Percentiles rank a stretch among this genome's conserved stretches.
Evolutionary conservation across 2,888 invertebrate species (phyloP).

Genomic region (Spodoptera littoralis): DNA sequence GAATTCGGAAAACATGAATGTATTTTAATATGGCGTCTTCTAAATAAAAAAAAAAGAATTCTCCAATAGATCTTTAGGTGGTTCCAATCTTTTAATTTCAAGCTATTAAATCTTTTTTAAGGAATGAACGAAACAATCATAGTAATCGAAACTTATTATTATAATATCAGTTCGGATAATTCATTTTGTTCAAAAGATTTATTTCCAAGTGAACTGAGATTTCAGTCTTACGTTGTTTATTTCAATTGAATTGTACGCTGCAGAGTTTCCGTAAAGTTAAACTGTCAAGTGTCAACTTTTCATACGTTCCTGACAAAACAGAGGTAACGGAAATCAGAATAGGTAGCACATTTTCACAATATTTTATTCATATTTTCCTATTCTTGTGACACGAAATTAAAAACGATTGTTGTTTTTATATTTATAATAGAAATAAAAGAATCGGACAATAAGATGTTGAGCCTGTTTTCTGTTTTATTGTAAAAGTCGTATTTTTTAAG

Average conservation of each 20-base stretch:
- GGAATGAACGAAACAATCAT: too few species aligned
- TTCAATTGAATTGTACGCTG: slow-evolving; percentile 34
- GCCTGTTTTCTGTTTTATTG: background rate
- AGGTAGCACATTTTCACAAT: background rate
- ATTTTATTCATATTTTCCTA: slow-evolving; percentile 3
- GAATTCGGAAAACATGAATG: slow-evolving; percentile 1
- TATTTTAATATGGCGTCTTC: too few species aligned
- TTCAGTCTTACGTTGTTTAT: slow-evolving; percentile 18
- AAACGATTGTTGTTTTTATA: slow-evolving; percentile 1
- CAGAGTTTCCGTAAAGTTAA: slow-evolving; percentile 25
- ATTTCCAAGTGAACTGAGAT: slow-evolving; percentile 21
- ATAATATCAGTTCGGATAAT: slow-evolving; percentile 1
- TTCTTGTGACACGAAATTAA: background rate
- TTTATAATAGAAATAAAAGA: background rate
- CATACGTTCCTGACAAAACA: slow-evolving; percentile 20
- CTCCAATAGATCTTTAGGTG: too few species aligned
- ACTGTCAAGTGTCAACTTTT: slow-evolving; percentile 22
- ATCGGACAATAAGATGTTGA: too few species aligned
- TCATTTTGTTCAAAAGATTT: slow-evolving; percentile 18
- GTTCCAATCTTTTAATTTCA: too few species aligned
- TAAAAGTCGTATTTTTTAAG: slow-evolving; percentile 11
- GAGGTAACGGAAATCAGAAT: slow-evolving; percentile 2
- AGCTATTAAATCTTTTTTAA: too few species aligned
- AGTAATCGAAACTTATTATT: too few species aligned
- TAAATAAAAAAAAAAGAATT: too few species aligned